Conservation (phyloP, 35 echinoderm and acorn worm species). For the Chiridota heheva region DNA sequence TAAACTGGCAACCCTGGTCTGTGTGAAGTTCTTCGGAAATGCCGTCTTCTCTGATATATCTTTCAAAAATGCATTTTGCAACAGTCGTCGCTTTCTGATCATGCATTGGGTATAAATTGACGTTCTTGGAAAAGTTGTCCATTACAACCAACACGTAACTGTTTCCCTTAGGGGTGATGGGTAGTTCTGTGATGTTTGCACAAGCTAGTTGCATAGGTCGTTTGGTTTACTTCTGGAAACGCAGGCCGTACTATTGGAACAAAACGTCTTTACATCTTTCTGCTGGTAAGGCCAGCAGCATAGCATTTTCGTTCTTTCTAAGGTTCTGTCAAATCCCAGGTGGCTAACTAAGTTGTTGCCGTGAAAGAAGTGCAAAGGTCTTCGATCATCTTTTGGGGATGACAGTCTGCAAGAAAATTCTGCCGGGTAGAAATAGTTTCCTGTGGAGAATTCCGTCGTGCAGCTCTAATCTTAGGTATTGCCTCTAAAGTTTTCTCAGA, state of each 20-base stretch:
- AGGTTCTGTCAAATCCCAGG: conserved; percentile 3
- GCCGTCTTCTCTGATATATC: not conserved
- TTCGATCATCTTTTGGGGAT: conserved; percentile 9
- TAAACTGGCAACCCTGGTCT: conserved; percentile 56
- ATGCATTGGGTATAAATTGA: not conserved
- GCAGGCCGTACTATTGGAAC: not conserved
- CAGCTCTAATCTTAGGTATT: not conserved
- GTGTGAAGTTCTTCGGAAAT: no score
- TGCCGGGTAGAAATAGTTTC: not conserved
- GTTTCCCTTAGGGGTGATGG: conserved; percentile 16
- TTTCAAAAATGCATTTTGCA: not conserved
- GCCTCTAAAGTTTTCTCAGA: conserved; percentile 14
- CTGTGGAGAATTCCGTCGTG: not conserved
- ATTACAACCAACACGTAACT: conserved; percentile 34
- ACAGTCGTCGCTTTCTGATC: conserved; percentile 37
- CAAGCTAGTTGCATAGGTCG: not conserved
- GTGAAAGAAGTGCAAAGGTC: not conserved
- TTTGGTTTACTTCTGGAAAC: not conserved
- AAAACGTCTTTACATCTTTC: not conserved
- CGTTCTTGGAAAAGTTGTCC: conserved; percentile 42
- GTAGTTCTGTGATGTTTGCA: conserved; percentile 13
- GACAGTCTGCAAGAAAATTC: not conserved
- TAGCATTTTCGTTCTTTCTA: not conserved
- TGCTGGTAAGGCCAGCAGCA: not conserved
- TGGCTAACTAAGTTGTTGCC: not conserved